Evolutionary conservation across 2,797 vertebrate genomes (phyloP).

Genomic region (Clarias platycephalus): DNA sequence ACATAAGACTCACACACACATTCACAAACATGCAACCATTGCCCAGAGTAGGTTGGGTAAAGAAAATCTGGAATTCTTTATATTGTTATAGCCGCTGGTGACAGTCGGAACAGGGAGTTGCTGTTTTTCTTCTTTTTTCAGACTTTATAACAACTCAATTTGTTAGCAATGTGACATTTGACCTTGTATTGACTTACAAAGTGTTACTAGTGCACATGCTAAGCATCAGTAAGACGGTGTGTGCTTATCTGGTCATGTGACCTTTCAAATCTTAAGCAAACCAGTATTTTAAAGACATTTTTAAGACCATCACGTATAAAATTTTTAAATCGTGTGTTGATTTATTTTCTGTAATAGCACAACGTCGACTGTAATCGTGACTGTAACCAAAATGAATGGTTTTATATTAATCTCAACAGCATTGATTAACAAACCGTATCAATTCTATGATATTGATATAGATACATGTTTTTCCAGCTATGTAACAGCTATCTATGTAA

Average conservation of each 20-base stretch:
- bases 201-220: neutral
- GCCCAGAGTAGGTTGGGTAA: neutral
- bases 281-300: neutral
- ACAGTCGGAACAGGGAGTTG: neutral
- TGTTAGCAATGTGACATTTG: neutral
- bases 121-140: neutral
- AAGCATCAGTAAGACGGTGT: neutral
- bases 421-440: neutral
- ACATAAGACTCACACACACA: constrained; percentile 32
- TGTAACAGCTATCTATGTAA: neutral
- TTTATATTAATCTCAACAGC: neutral
- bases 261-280: neutral
- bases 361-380: neutral
- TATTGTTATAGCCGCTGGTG: neutral
- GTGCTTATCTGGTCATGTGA: neutral
- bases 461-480: neutral
- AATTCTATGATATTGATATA: neutral
- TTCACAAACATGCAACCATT: neutral
- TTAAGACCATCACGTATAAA: neutral
- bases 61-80: neutral
- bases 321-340: neutral
- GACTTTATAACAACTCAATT: neutral
- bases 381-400: neutral
- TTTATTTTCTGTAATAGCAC: neutral
- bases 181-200: neutral